Conservation (phyloP, 2,888 invertebrate species). For the Terebella lapidaria region DNA sequence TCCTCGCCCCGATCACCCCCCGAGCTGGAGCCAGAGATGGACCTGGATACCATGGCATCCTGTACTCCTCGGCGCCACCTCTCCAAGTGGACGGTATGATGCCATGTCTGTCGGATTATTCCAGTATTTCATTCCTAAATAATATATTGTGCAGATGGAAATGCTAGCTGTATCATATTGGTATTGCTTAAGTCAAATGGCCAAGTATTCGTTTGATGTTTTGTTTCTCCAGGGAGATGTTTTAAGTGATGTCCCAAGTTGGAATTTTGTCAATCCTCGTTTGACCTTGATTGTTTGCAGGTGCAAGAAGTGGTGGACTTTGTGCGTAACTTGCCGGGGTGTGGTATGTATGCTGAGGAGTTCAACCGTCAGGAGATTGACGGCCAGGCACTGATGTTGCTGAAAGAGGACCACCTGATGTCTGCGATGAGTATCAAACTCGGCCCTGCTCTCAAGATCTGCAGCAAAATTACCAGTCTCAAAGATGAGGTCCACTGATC, state of each 20-base stretch:
- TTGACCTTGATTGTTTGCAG: no score
- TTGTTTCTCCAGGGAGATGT: no score
- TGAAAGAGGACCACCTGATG: conserved; percentile 91
- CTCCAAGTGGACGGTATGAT: conserved; percentile 14
- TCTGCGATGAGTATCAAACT: conserved; percentile 92
- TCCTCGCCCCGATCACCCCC: conserved; percentile 21
- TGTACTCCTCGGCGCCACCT: conserved; percentile 10
- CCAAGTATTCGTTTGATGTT: no score
- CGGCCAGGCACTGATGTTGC: conserved; percentile 76
- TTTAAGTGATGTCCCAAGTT: no score
- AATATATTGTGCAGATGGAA: no score
- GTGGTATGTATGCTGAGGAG: conserved; percentile 87
- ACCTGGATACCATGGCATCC: conserved; percentile 7
- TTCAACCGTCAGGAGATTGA: conserved; percentile 74
- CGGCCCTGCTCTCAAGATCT: conserved; percentile 92
- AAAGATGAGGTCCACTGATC: conserved; percentile 13
- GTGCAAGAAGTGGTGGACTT: conserved; percentile 83
- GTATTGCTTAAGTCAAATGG: no score
- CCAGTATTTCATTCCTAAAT: no score
- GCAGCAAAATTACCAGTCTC: conserved; percentile 68
- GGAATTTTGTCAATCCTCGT: no score
- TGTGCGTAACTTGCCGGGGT: conserved; percentile 82
- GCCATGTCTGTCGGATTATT: no score
- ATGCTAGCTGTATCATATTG: no score
- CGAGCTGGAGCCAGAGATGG: conserved; percentile 17